A percentile compares a stretch with the other conserved stretches of the same genome.
Conservation (phyloP, 2,797 vertebrate species). For the Cyclopterus lumpus region DNA sequence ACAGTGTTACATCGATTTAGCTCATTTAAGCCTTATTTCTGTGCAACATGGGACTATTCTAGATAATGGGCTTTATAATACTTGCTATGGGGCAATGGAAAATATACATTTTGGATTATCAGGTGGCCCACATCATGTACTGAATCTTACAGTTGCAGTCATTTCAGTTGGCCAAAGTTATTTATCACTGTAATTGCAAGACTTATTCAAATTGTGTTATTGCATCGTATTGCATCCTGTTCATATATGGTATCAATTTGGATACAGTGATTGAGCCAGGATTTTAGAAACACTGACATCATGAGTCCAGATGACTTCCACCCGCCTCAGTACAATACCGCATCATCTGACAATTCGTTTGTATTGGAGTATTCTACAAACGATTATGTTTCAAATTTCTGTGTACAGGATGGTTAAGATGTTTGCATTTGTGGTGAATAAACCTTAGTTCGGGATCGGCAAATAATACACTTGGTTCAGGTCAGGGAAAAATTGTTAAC, state of each 20-base stretch:
- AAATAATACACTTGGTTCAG: too few relatives aligned
- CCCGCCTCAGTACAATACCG: neutral
- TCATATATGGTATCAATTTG: neutral
- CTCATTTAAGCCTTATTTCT: neutral
- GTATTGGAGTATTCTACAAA: neutral
- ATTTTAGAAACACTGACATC: neutral
- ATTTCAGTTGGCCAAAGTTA: neutral
- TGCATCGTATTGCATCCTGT: neutral
- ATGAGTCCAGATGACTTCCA: neutral
- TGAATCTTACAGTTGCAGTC: neutral
- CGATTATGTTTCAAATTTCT: neutral
- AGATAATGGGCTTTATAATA: neutral
- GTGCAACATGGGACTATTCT: neutral
- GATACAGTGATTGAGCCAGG: neutral
- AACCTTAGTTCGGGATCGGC: too few relatives aligned
- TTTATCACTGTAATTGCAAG: neutral
- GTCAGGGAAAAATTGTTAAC: too few relatives aligned
- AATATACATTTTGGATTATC: neutral
- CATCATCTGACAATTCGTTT: neutral
- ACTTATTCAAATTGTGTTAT: neutral
- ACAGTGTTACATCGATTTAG: constrained; percentile 8
- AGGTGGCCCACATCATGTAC: neutral
- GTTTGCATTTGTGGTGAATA: too few relatives aligned
- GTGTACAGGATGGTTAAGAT: too few relatives aligned
- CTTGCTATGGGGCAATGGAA: neutral